These are phyloP conservation scores for Acromyrmex echinatior DNA, from an alignment of 1,140 invertebrate genomes.

Conservation along the genomic window DNA sequence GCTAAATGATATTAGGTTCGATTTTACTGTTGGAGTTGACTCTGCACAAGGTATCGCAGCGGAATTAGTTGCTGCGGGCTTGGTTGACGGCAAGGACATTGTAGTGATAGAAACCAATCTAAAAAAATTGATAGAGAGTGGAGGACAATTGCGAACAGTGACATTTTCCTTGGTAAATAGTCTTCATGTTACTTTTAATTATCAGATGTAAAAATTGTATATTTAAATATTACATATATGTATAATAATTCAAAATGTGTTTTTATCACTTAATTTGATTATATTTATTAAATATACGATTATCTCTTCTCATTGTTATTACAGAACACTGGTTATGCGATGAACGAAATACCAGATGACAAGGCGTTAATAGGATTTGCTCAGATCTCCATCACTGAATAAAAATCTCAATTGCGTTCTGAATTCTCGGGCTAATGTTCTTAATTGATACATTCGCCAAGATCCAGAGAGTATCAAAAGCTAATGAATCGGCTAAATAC, in stretches of 20 bases:
- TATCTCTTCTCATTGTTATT: slow-evolving; percentile 78
- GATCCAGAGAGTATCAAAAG: slow-evolving; percentile 61
- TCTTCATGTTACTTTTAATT: background rate
- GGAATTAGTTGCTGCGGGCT: slow-evolving; percentile 97
- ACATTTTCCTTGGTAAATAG: slow-evolving; percentile 96
- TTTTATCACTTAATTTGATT: background rate
- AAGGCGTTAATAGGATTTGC: slow-evolving; percentile 98
- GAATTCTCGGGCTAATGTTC: slow-evolving; percentile 71
- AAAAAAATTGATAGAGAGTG: slow-evolving; percentile 94
- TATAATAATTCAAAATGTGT: background rate
- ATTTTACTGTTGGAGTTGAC: slow-evolving; percentile 97
- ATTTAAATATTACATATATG: slow-evolving; percentile 15
- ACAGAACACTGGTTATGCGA: slow-evolving; percentile 93
- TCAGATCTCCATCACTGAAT: slow-evolving; percentile 97
- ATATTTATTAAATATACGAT: background rate
- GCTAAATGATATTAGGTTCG: slow-evolving; percentile 99
- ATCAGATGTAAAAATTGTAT: too few relatives aligned
- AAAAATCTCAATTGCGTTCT: slow-evolving; percentile 76
- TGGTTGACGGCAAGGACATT: slow-evolving; percentile 97
- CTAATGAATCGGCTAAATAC: slow-evolving; percentile 8
- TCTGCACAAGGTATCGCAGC: slow-evolving; percentile 97
- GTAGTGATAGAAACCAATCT: slow-evolving; percentile 96
- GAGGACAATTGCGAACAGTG: slow-evolving; percentile 88
- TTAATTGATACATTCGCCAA: slow-evolving; percentile 62
- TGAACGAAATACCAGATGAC: slow-evolving; percentile 96